Conservation (phyloP, 2,113 vertebrate genomes). For the Oxyura jamaicensis region DNA sequence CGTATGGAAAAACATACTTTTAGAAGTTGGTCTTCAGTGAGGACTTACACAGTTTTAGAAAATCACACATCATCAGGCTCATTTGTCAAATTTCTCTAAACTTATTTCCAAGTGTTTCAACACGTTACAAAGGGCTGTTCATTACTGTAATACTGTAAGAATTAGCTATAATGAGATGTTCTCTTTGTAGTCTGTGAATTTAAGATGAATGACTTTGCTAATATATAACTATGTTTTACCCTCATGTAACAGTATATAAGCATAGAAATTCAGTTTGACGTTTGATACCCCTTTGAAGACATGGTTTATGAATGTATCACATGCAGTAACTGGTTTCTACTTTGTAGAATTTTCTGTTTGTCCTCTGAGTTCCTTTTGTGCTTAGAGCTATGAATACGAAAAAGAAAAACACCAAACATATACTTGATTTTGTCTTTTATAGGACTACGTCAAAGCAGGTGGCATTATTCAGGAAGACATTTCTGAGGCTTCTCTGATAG, state of each 20-base stretch:
- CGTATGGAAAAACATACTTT: background rate
- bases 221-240: background rate
- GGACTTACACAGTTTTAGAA: background rate
- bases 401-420: background rate
- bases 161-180: background rate
- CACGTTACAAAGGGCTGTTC: background rate
- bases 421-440: constrained; percentile 12
- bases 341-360: background rate
- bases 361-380: background rate
- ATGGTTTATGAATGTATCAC: background rate
- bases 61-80: background rate
- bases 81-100: background rate
- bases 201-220: background rate
- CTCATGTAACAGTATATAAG: background rate
- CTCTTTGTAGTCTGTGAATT: background rate
- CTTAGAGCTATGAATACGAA: background rate
- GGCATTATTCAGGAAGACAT: constrained; percentile 94
- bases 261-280: background rate
- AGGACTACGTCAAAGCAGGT: constrained; percentile 93
- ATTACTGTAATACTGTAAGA: background rate
- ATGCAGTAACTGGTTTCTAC: background rate
- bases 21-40: background rate
- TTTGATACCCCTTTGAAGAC: background rate
- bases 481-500: constrained; percentile 91
- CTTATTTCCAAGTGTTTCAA: background rate